phyloP scores from a whole-genome alignment of 1,140 invertebrate species.

The Adoxophyes honmai region DNA sequence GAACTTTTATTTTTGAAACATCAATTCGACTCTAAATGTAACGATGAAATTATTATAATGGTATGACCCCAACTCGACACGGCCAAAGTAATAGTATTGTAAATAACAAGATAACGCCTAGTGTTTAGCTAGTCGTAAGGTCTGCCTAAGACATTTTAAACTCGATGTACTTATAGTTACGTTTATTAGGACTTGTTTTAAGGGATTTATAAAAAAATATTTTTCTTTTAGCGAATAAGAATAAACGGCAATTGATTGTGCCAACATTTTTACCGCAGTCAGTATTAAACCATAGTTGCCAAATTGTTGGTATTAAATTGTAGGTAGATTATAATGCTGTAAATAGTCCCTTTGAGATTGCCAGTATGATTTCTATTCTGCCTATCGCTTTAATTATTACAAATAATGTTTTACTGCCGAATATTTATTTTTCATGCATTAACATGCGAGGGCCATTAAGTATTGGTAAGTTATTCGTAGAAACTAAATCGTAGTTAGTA shows the following conservation, averaged over 20 bases:
- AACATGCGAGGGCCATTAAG: constrained; percentile 67
- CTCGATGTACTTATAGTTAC: constrained; percentile 68
- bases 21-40: constrained; percentile 32
- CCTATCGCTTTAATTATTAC: constrained; percentile 37
- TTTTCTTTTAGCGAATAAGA: constrained; percentile 59
- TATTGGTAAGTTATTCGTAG: constrained; percentile 65
- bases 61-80: constrained; percentile 37
- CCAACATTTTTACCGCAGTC: constrained; percentile 77
- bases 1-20: constrained; percentile 37
- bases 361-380: constrained; percentile 42
- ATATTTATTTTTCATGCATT: constrained; percentile 74
- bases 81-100: constrained; percentile 43
- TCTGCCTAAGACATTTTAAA: constrained; percentile 72
- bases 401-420: constrained; percentile 56
- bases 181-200: constrained; percentile 53
- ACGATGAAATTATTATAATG: constrained; percentile 24
- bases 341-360: constrained; percentile 53
- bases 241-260: constrained; percentile 59
- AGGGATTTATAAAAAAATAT: constrained; percentile 63
- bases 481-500: constrained; percentile 15
- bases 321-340: constrained; percentile 61
- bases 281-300: constrained; percentile 76
- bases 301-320: constrained; percentile 55
- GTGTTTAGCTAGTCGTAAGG: constrained; percentile 41
- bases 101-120: constrained; percentile 54